Conservation (phyloP, 2,888 invertebrate genomes). For the Ectemnius cavifrons region DNA sequence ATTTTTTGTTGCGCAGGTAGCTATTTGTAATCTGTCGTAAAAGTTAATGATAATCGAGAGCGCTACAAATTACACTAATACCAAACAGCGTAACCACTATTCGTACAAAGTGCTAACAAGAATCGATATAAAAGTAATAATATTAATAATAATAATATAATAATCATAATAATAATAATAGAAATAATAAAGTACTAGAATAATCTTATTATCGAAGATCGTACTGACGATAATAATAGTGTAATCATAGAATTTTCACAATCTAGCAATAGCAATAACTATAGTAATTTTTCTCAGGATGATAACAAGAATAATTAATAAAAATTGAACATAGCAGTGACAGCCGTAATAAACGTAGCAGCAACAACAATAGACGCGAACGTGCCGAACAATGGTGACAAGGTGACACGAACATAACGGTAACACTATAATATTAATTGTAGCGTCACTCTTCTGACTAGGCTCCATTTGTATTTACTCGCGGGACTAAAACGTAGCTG, state of each 20-base stretch:
- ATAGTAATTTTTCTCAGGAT: constrained; percentile 30
- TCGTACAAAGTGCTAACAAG: constrained; percentile 38
- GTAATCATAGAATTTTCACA: constrained; percentile 46
- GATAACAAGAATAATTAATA: constrained; percentile 47
- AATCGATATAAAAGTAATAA: constrained; percentile 50
- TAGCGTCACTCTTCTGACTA: constrained; percentile 69
- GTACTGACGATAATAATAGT: constrained; percentile 39
- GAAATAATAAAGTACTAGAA: constrained; percentile 30
- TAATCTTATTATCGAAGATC: constrained; percentile 5
- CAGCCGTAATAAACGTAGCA: constrained; percentile 49
- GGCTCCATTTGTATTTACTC: constrained; percentile 65
- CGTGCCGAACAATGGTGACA: constrained; percentile 55
- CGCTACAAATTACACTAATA: constrained; percentile 3
- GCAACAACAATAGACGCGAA: constrained; percentile 47
- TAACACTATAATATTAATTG: constrained; percentile 52
- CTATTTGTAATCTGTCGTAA: neutral
- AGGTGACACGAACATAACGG: constrained; percentile 61
- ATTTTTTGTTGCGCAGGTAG: neutral
- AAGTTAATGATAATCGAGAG: neutral
- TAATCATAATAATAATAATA: constrained; percentile 42
- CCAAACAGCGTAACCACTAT: constrained; percentile 37
- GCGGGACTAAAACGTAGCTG: constrained; percentile 54
- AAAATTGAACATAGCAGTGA: constrained; percentile 41
- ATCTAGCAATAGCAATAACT: constrained; percentile 37
- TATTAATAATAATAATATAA: constrained; percentile 48